Conservation (phyloP, 2,113 vertebrate genomes). For the Rhynchopsitta pachyrhyncha region DNA sequence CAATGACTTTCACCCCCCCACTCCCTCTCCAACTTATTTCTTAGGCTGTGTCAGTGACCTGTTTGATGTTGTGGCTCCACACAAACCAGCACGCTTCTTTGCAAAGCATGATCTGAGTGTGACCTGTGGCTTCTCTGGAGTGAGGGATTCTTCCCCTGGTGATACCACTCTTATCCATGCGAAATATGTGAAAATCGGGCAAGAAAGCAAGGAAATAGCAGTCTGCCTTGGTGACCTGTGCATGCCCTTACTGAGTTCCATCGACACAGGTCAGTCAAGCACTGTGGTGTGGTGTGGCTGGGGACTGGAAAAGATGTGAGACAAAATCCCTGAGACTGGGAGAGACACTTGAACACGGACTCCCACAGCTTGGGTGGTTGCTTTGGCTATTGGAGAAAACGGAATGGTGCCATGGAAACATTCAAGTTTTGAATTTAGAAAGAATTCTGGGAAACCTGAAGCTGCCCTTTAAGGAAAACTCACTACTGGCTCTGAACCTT, state of each 20-base stretch:
- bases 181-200: background rate
- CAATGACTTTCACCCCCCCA: background rate
- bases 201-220: background rate
- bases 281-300: background rate
- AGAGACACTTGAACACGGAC: background rate
- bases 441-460: background rate
- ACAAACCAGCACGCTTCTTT: background rate
- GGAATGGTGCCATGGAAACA: fast-evolving
- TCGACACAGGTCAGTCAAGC: background rate
- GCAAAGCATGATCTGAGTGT: background rate
- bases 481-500: background rate
- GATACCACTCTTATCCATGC: background rate
- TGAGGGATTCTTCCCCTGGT: background rate
- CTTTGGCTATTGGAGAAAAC: background rate
- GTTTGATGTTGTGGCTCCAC: background rate
- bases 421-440: background rate
- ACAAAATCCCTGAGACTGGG: background rate
- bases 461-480: background rate
- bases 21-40: background rate
- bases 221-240: background rate
- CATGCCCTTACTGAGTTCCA: background rate
- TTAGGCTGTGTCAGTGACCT: background rate
- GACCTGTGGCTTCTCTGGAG: background rate
- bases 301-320: background rate
- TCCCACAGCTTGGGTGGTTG: background rate